Percentiles rank a stretch among this genome's conserved stretches.
These are phyloP conservation scores for Protophormia terraenovae DNA, from an alignment of 2,888 invertebrate species.

Conservation along the genomic window DNA sequence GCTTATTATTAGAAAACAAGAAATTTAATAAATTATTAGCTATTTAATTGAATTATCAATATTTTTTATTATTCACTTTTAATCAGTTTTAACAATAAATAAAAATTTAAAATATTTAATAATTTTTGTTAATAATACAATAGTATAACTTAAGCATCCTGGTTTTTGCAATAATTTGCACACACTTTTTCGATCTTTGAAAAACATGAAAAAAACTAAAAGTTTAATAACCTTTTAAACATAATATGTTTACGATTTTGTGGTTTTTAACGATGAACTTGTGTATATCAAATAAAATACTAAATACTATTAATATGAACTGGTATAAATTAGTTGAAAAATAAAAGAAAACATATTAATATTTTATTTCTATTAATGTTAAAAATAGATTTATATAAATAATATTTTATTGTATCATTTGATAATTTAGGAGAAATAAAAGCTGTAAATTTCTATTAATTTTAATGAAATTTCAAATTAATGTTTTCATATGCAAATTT, in stretches of 20 bases:
- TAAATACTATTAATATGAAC: not conserved
- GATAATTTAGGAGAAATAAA: slow-evolving; percentile 27
- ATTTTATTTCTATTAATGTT: not conserved
- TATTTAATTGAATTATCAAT: too few relatives aligned
- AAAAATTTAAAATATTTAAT: not conserved
- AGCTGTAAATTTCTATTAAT: slow-evolving; percentile 51
- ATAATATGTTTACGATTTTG: not conserved
- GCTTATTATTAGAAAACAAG: too few relatives aligned
- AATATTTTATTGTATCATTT: slow-evolving; percentile 42
- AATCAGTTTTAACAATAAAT: too few relatives aligned
- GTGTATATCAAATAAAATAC: not conserved
- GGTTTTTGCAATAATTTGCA: not conserved
- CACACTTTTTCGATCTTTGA: not conserved
- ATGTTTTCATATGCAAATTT: slow-evolving; percentile 64
- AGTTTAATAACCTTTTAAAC: not conserved
- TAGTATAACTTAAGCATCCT: too few relatives aligned
- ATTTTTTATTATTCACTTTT: too few relatives aligned
- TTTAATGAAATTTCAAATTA: slow-evolving; percentile 51
- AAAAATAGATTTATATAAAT: not conserved
- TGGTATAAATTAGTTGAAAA: not conserved
- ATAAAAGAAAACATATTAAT: not conserved
- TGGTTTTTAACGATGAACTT: not conserved
- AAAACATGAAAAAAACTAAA: not conserved
- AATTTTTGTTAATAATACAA: not conserved
- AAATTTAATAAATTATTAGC: too few relatives aligned